Percentiles rank a stretch among this genome's conserved stretches.
Evolutionary conservation across 2,797 vertebrate species (phyloP).

Genomic region (Potorous gilbertii): DNA sequence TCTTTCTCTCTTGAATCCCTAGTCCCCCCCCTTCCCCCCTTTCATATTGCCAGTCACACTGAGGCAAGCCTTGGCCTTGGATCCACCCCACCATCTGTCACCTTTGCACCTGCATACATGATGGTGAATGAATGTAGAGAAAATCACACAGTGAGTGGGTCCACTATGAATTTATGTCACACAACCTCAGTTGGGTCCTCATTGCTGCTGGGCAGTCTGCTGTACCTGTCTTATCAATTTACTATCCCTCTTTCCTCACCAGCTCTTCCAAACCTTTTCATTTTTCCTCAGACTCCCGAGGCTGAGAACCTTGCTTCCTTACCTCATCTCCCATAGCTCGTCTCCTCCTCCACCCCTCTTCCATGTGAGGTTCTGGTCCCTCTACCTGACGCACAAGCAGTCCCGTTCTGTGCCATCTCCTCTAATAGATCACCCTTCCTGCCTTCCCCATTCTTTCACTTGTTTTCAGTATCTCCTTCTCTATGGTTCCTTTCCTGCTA

Average conservation of each 20-base stretch:
- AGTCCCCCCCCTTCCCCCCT: neutral
- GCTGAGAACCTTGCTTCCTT: neutral
- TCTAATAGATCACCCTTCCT: neutral
- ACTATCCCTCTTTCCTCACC: neutral
- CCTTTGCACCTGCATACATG: neutral
- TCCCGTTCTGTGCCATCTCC: neutral
- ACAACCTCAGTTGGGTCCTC: neutral
- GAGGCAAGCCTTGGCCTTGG: neutral
- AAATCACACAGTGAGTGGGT: neutral
- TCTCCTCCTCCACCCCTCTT: too few species aligned
- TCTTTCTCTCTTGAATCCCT: neutral
- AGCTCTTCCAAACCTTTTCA: neutral
- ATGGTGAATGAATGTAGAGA: neutral
- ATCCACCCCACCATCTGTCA: neutral
- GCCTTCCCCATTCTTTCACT: neutral
- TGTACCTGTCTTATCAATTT: neutral
- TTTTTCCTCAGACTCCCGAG: neutral
- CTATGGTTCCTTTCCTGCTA: neutral
- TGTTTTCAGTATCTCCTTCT: neutral
- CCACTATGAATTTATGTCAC: neutral
- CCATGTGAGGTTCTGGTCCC: too few species aligned
- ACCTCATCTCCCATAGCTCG: neutral
- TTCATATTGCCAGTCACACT: neutral
- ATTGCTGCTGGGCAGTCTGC: neutral
- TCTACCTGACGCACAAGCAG: neutral